Evolutionary conservation across 2,797 vertebrate genomes (phyloP), one percentile per base, ranked within the genome.

Genomic region (Diplodus sargus): DNA sequence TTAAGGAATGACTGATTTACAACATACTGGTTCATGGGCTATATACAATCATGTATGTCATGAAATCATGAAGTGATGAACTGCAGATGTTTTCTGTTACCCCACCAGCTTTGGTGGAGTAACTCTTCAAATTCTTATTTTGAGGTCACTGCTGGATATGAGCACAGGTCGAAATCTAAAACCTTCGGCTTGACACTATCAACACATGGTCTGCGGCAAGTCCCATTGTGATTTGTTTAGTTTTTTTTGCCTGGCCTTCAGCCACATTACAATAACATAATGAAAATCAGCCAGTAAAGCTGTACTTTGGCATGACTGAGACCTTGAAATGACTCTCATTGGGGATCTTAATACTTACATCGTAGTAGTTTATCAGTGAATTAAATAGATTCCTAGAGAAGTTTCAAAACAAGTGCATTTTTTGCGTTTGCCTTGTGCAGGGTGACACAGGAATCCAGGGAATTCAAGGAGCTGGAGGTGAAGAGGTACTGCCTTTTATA

Each of bases 371-470:
- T 12, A 49, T n/a, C 17, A 30, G 5, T n/a, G 3, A 56, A 53
- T 45, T 3, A 63, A n/a, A 28, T 48, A 4, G 43, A 2, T 51
- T 76, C 28, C 71, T 1, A 4, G 2, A 64, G 47, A 67, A 43
- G 34, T 15, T 20, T 70, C 47, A 72, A 15, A 42, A 57, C 39
- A 17, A 22, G 18, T 52, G 74, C 45, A 51, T 67, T 43, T 73
- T 59, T 59, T 70, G 11, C 3, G 45, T 85, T 75, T 59, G 51
- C 60, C 47, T 80, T 90, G 70, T 74, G 63, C 88, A 95, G 95
- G 95, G 96, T 65, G 89, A 90, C 81, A 87, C 64, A 23, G 95
- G 93, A 87, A 91, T 94, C 83, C 91, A 85, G 59, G 94, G 94
- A 78, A 82, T 92, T 71, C 93, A 94, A 87, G 93, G 94, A 83